phyloP scores from a whole-genome alignment of 2,888 invertebrate genomes.

The Cheilosia impressa region DNA sequence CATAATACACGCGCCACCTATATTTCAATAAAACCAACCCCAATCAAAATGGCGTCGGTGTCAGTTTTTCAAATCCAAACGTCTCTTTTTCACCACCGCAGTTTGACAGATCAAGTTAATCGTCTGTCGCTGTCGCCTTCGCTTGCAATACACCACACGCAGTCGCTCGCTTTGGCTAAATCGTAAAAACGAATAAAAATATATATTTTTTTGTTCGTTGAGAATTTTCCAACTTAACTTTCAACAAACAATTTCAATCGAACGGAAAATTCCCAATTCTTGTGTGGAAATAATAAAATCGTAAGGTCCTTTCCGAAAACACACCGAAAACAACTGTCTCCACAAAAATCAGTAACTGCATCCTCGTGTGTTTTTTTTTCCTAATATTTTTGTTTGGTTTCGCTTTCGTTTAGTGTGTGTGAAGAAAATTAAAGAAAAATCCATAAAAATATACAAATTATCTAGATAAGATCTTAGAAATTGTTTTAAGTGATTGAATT shows the following conservation, averaged over 20 bases:
- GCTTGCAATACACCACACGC: slow-evolving; percentile 42
- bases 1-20: slow-evolving; percentile 12
- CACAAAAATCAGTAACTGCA: slow-evolving; percentile 10
- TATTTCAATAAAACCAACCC: not conserved
- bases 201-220: slow-evolving; percentile 6
- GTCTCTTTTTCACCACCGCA: slow-evolving; percentile 45
- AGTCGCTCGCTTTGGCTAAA: slow-evolving; percentile 39
- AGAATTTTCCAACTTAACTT: not conserved
- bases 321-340: slow-evolving; percentile 3
- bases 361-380: slow-evolving; percentile 7
- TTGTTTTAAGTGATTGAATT: slow-evolving; percentile 4
- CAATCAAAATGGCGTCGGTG: slow-evolving; percentile 36
- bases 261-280: not conserved
- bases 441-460: not conserved
- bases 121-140: slow-evolving; percentile 38
- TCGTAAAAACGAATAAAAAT: slow-evolving; percentile 20
- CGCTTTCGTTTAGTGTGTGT: not conserved
- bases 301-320: slow-evolving; percentile 6
- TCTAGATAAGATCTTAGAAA: not conserved
- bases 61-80: slow-evolving; percentile 47
- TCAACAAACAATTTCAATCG: not conserved
- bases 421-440: slow-evolving; percentile 12
- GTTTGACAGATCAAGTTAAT: slow-evolving; percentile 38
- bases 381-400: slow-evolving; percentile 27
- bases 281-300: not conserved